A percentile compares a stretch with the other conserved stretches of the same genome.
Conservation (phyloP, 2,113 vertebrate species). For the Taxidea taxus region DNA sequence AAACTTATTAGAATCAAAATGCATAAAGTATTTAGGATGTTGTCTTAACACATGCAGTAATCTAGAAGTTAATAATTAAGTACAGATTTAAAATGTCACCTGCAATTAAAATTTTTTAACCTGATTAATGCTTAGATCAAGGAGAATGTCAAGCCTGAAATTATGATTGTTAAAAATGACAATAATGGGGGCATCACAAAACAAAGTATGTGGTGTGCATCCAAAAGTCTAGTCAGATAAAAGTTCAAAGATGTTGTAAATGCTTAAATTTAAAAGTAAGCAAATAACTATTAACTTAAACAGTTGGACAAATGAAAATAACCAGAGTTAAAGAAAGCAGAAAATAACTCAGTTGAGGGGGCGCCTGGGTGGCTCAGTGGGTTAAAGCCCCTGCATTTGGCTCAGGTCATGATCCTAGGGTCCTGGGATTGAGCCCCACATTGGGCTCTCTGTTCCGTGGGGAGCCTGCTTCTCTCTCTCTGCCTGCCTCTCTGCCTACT, state of each 20-base stretch:
- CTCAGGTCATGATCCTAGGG: too few species aligned
- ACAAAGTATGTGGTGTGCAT: not conserved
- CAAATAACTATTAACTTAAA: not conserved
- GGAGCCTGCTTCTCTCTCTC: too few species aligned
- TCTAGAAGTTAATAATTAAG: not conserved
- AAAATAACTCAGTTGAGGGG: too few species aligned
- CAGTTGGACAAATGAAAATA: not conserved
- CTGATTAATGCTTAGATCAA: not conserved
- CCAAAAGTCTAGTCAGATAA: not conserved
- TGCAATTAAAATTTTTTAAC: not conserved
- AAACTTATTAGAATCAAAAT: not conserved
- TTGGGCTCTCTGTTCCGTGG: too few species aligned
- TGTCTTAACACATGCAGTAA: not conserved
- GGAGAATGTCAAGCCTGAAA: not conserved
- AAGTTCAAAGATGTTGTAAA: not conserved
- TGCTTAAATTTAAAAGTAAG: not conserved
- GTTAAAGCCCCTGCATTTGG: too few species aligned
- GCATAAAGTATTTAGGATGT: not conserved
- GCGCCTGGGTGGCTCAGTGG: too few species aligned
- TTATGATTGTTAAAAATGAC: not conserved
- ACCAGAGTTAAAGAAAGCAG: not conserved
- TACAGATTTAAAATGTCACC: not conserved
- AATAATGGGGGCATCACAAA: not conserved
- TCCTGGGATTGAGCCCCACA: too few species aligned
- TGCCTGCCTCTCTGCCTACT: too few species aligned